These are phyloP conservation scores for Cistogaster globosa DNA, from an alignment of 2,888 invertebrate species.

Conservation along the genomic window DNA sequence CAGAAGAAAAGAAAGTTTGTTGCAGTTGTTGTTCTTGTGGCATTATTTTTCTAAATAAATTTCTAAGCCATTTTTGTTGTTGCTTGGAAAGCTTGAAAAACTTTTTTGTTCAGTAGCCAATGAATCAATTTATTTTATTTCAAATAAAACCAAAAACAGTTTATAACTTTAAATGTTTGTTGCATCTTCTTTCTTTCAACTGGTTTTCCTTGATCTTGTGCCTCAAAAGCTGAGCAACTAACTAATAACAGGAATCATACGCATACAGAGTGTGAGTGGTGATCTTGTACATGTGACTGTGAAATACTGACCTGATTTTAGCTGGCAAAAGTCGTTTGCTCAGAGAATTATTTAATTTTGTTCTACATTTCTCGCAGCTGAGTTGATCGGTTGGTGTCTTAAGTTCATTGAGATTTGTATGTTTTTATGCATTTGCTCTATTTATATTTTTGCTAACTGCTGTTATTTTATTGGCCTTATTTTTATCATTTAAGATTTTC, in stretches of 20 bases:
- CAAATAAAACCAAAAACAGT: slow-evolving; percentile 47
- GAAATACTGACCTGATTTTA: slow-evolving; percentile 55
- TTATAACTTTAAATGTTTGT: slow-evolving; percentile 6
- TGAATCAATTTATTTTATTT: slow-evolving; percentile 18
- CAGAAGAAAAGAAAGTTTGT: slow-evolving; percentile 50
- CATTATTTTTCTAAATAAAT: slow-evolving; percentile 36
- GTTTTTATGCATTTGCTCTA: slow-evolving; percentile 22
- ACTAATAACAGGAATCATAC: slow-evolving; percentile 16
- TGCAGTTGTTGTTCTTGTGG: slow-evolving; percentile 1
- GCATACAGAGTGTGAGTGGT: background rate
- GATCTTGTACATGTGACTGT: slow-evolving; percentile 9
- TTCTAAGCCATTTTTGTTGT: background rate
- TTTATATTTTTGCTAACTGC: slow-evolving; percentile 16
- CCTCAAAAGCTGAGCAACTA: background rate
- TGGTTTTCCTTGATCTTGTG: slow-evolving; percentile 63
- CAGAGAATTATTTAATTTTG: slow-evolving; percentile 35
- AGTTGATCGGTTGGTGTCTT: slow-evolving; percentile 7
- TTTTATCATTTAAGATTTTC: slow-evolving; percentile 17
- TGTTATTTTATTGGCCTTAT: slow-evolving; percentile 51
- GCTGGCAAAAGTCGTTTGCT: slow-evolving; percentile 59
- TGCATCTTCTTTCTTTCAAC: slow-evolving; percentile 45
- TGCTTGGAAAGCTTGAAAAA: background rate
- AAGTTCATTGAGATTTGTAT: background rate
- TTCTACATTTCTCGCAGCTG: slow-evolving; percentile 21
- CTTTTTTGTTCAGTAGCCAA: slow-evolving; percentile 11